phyloP scores from a whole-genome alignment of 2,113 vertebrate genomes.

The Tragelaphus imberbis region DNA sequence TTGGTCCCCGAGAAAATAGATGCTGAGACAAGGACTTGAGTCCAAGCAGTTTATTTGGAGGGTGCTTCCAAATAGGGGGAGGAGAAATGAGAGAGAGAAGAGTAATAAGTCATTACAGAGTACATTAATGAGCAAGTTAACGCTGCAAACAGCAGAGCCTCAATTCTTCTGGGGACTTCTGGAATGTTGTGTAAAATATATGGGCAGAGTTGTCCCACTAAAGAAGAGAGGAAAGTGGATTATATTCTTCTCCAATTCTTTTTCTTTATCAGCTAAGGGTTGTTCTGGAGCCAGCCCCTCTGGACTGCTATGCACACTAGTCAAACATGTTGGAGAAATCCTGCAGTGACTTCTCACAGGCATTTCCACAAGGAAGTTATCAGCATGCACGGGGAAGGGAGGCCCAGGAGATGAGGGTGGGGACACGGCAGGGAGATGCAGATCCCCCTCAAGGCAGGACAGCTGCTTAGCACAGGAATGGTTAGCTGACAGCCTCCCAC shows the following conservation, averaged over 20 bases:
- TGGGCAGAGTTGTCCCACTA: not conserved
- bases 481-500: not conserved
- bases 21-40: not conserved
- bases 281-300: not conserved
- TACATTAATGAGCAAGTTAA: not conserved
- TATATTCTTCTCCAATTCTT: not conserved
- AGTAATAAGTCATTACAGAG: not conserved
- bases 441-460: not conserved
- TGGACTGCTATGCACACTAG: not conserved
- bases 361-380: not conserved
- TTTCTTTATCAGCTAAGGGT: not conserved
- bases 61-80: not conserved
- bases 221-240: not conserved
- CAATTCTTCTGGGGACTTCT: not conserved
- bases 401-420: accelerated
- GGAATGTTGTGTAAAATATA: too few relatives aligned
- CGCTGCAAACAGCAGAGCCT: not conserved
- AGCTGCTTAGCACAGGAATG: not conserved
- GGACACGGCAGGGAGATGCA: too few relatives aligned
- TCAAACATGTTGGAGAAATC: not conserved
- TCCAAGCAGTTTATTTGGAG: not conserved
- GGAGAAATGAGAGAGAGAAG: not conserved
- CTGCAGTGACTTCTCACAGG: not conserved
- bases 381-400: too few relatives aligned
- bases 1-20: not conserved